These are phyloP conservation scores for Drosophila anceps DNA, from an alignment of 2,888 invertebrate species.

Conservation along the genomic window DNA sequence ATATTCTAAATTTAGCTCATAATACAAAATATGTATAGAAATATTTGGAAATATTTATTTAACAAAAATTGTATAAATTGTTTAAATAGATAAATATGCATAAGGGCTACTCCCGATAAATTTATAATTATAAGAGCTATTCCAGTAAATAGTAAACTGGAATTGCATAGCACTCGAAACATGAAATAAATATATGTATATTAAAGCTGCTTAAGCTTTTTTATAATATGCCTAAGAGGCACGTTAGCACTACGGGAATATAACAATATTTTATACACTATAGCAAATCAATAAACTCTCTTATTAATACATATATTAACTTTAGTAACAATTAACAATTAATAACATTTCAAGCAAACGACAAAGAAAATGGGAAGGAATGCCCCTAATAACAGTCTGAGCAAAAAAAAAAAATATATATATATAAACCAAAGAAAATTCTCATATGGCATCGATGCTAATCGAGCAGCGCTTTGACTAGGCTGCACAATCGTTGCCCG, in stretches of 20 bases:
- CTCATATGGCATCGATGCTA: slow-evolving; percentile 1
- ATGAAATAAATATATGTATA: background rate
- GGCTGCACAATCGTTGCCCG: slow-evolving; percentile 55
- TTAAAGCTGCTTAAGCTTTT: background rate
- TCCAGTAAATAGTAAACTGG: background rate
- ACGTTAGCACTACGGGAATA: background rate
- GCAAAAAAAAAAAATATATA: no score
- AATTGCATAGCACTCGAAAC: background rate
- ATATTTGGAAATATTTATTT: background rate
- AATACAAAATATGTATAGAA: background rate
- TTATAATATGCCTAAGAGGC: background rate
- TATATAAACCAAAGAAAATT: no score
- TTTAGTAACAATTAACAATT: background rate
- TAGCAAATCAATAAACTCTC: background rate
- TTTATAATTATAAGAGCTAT: background rate
- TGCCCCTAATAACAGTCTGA: background rate
- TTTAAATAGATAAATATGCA: background rate
- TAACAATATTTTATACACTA: background rate
- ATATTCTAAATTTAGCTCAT: background rate
- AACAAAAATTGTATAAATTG: background rate
- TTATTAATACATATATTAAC: no score
- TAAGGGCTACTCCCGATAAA: background rate
- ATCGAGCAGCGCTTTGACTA: slow-evolving; percentile 63
- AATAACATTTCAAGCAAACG: background rate
- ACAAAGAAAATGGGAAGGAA: background rate